Conservation (phyloP, 2,113 vertebrate species). For the Benitochromis conjunctus region DNA sequence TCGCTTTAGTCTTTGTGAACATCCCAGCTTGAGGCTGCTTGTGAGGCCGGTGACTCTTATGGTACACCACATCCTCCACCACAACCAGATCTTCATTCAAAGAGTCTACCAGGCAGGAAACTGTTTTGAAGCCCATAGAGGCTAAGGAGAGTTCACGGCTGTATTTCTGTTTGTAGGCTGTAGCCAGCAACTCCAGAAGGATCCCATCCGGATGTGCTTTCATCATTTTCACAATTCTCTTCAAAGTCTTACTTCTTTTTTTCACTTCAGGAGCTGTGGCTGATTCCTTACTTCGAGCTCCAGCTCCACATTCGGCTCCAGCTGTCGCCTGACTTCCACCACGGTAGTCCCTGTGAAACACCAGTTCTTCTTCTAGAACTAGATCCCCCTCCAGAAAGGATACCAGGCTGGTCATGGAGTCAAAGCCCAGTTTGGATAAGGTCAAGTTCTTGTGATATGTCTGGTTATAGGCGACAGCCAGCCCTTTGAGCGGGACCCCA, state of each 20-base stretch:
- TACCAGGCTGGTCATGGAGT: slow-evolving; percentile 36
- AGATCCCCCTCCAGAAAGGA: slow-evolving; percentile 37
- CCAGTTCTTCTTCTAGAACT: slow-evolving; percentile 14
- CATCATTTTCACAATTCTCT: slow-evolving; percentile 49
- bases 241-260: background rate
- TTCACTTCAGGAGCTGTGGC: background rate
- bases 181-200: slow-evolving; percentile 27
- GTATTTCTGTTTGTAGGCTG: slow-evolving; percentile 45
- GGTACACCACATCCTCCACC: slow-evolving; percentile 34
- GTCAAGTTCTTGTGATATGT: slow-evolving; percentile 47
- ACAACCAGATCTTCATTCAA: slow-evolving; percentile 44
- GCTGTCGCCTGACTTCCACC: background rate
- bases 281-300: background rate
- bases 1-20: background rate
- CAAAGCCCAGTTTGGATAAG: slow-evolving; percentile 29
- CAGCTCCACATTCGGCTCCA: background rate
- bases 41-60: slow-evolving; percentile 15
- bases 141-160: slow-evolving; percentile 7
- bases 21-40: background rate
- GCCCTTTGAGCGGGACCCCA: slow-evolving; percentile 54
- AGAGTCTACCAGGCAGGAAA: slow-evolving; percentile 36
- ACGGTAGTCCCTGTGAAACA: slow-evolving; percentile 36
- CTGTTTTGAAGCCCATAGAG: slow-evolving; percentile 48
- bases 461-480: slow-evolving; percentile 36
- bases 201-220: slow-evolving; percentile 43